Evolutionary conservation across 2,888 invertebrate genomes (phyloP).

Genomic region (Helicoverpa assulta): DNA sequence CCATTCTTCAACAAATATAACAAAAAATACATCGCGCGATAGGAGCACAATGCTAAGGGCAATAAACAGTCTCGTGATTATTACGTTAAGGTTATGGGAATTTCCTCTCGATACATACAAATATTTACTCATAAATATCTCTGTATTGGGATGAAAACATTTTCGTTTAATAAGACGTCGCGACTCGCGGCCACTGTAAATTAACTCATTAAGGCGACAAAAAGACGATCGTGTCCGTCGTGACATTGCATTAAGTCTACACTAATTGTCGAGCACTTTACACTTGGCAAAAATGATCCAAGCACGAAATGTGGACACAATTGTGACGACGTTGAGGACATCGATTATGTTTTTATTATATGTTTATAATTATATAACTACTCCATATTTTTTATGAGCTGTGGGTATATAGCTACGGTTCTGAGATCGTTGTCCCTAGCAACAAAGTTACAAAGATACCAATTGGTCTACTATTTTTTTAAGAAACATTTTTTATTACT

Average conservation of each 20-base stretch:
- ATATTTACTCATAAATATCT: constrained; percentile 11
- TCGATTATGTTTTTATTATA: constrained; percentile 62
- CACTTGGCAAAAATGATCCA: constrained; percentile 62
- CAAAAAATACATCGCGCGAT: neutral
- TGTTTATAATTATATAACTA: constrained; percentile 26
- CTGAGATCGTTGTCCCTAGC: too few species aligned
- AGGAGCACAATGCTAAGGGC: neutral
- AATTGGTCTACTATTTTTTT: too few species aligned
- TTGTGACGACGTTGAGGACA: constrained; percentile 65
- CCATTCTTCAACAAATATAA: neutral
- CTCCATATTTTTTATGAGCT: constrained; percentile 27
- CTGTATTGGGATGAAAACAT: constrained; percentile 35
- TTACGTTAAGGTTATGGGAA: constrained; percentile 29
- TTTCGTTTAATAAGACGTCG: constrained; percentile 61
- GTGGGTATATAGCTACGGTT: neutral
- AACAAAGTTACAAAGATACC: too few species aligned
- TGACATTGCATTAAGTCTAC: constrained; percentile 71
- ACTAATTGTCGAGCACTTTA: constrained; percentile 61
- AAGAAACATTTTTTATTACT: too few species aligned
- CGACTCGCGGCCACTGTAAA: constrained; percentile 63
- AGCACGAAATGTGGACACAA: constrained; percentile 66
- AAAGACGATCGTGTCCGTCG: constrained; percentile 74
- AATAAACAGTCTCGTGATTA: constrained; percentile 20
- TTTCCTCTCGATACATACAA: constrained; percentile 9
- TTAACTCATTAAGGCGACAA: constrained; percentile 76